Percentiles rank a stretch among this genome's conserved stretches.
Conservation (phyloP, 2,113 vertebrate species). For the Sapayoa aenigma region DNA sequence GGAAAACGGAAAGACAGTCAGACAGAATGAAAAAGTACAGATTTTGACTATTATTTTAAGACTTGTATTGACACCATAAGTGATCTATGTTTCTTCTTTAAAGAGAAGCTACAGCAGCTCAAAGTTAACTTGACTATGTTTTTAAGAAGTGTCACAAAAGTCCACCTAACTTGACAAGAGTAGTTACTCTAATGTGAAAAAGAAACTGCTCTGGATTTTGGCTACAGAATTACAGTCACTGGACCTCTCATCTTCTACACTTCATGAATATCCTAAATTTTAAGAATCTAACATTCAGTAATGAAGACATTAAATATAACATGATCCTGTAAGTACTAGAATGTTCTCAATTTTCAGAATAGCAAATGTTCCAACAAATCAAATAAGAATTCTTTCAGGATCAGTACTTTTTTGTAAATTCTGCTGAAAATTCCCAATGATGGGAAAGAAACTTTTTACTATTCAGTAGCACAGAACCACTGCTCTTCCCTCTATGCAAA, state of each 20-base stretch:
- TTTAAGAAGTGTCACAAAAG: neutral
- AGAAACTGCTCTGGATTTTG: neutral
- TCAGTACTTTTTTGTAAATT: neutral
- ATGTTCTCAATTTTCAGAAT: neutral
- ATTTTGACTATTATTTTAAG: conserved; percentile 67
- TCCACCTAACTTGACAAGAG: conserved; percentile 28
- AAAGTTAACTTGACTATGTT: conserved; percentile 37
- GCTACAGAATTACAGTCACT: neutral
- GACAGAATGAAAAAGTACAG: conserved; percentile 59
- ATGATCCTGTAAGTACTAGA: neutral
- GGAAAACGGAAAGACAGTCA: conserved; percentile 55
- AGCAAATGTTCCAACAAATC: neutral
- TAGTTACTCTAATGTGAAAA: neutral
- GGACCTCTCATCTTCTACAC: neutral
- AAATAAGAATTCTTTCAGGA: neutral
- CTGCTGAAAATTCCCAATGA: neutral
- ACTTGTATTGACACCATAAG: conserved; percentile 56
- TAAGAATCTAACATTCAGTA: neutral
- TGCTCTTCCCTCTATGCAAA: neutral
- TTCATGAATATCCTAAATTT: neutral
- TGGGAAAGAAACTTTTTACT: neutral
- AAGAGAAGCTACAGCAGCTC: conserved; percentile 39
- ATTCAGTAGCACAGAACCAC: neutral
- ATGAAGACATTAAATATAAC: neutral
- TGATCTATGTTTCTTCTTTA: conserved; percentile 42